phyloP scores from a whole-genome alignment of 92 coral and sea anemone genomes.

The Phenganax marumi region DNA sequence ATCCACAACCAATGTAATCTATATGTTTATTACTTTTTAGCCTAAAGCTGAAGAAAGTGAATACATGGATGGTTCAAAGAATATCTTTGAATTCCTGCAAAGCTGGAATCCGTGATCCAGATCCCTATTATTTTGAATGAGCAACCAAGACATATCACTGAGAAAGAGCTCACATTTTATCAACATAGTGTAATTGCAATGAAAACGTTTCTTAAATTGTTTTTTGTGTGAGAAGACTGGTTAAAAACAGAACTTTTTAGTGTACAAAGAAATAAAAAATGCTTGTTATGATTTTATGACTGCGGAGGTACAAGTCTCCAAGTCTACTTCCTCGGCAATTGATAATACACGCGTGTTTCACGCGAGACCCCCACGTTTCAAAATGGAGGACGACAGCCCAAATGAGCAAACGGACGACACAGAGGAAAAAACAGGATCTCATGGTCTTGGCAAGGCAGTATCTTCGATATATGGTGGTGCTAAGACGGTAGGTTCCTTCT shows the following conservation, averaged over 20 bases:
- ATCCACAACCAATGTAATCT: not conserved
- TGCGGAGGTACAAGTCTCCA: too few relatives aligned
- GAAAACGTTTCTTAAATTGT: not conserved
- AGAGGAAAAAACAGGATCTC: slow-evolving; percentile 1
- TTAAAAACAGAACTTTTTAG: too few relatives aligned
- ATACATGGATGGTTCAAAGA: slow-evolving; percentile 18
- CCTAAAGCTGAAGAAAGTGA: slow-evolving; percentile 1
- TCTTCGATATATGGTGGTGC: slow-evolving; percentile 40
- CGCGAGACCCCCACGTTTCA: slow-evolving; percentile 28
- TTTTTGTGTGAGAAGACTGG: too few relatives aligned
- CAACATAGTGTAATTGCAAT: not conserved
- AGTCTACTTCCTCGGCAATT: not conserved
- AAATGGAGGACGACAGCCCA: slow-evolving; percentile 32
- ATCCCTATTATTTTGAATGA: not conserved
- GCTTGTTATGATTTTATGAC: too few relatives aligned
- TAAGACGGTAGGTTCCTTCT: slow-evolving; percentile 29
- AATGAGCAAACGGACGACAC: not conserved
- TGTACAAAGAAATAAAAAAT: too few relatives aligned
- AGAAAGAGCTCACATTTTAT: not conserved
- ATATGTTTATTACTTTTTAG: not conserved
- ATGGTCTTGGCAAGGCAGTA: slow-evolving; percentile 7
- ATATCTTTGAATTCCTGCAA: slow-evolving; percentile 32
- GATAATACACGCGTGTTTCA: slow-evolving; percentile 5
- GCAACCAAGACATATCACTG: not conserved
- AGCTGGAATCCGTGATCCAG: slow-evolving; percentile 31